Conservation (phyloP, 1,140 invertebrate species). For the Tribolium madens region DNA sequence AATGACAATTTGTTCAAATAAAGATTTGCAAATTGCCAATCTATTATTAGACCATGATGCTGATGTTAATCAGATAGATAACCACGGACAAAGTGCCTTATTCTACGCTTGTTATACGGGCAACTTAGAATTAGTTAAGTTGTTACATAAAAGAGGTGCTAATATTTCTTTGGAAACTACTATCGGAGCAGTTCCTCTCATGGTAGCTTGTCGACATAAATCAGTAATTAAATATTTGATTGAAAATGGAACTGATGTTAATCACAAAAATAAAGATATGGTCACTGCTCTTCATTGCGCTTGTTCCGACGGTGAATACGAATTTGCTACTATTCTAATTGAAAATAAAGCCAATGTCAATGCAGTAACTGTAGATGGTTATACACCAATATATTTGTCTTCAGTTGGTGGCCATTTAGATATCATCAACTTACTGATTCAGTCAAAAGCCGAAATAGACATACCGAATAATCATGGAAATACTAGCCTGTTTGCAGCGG, state of each 20-base stretch:
- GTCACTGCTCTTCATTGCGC: not conserved
- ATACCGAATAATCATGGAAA: not conserved
- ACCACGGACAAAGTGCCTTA: not conserved
- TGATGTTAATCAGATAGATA: not conserved
- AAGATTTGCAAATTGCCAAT: not conserved
- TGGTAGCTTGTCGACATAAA: not conserved
- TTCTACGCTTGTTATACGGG: not conserved
- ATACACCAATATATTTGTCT: not conserved
- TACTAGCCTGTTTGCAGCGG: not conserved
- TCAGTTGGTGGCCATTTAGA: not conserved
- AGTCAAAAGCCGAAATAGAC: not conserved
- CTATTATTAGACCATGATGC: not conserved
- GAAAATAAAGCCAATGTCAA: constrained; percentile 49
- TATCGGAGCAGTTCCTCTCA: not conserved
- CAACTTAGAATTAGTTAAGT: not conserved
- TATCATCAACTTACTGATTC: not conserved
- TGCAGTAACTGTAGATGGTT: not conserved
- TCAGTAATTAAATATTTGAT: not conserved
- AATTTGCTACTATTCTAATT: constrained; percentile 42
- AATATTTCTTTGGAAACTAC: not conserved
- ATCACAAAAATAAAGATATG: not conserved
- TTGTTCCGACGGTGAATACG: not conserved
- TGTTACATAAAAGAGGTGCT: not conserved
- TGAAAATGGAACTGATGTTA: not conserved
- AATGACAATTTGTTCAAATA: not conserved